Conservation (phyloP, 2,888 invertebrate genomes). For the Bedellia somnulentella region DNA sequence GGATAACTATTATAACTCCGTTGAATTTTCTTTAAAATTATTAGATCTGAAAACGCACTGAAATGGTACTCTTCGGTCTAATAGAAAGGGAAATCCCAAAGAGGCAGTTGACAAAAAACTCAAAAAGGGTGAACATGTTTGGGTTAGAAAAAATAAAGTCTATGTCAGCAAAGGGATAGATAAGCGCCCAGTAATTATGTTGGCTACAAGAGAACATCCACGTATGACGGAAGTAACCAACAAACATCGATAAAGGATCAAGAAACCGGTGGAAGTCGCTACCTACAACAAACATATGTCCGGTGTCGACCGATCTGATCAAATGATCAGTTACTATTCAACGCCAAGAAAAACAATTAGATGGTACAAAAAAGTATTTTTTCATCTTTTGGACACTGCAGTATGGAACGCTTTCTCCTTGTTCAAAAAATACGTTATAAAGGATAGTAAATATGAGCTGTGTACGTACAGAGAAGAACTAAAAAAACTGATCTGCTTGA, state of each 20-base stretch:
- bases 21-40: conserved; percentile 11
- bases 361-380: no score
- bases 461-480: background rate
- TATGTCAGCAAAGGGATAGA: conserved; percentile 11
- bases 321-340: conserved; percentile 11
- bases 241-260: conserved; percentile 6
- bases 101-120: no score
- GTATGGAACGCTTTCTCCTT: conserved; percentile 2
- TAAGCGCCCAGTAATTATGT: conserved; percentile 10
- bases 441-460: background rate
- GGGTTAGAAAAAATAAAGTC: conserved; percentile 10
- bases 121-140: no score
- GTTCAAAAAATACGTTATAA: conserved; percentile 1
- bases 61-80: conserved; percentile 12
- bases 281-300: conserved; percentile 11
- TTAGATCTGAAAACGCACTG: conserved; percentile 11
- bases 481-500: no score
- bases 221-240: conserved; percentile 7
- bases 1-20: conserved; percentile 14
- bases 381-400: background rate
- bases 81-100: no score
- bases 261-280: conserved; percentile 8
- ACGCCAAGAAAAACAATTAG: background rate
- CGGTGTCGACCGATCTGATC: conserved; percentile 10
- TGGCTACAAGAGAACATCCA: conserved; percentile 10